Evolutionary conservation across 1,140 invertebrate species (phyloP), one percentile per base, ranked within the genome.

Genomic region (Drosophila tristis): DNA sequence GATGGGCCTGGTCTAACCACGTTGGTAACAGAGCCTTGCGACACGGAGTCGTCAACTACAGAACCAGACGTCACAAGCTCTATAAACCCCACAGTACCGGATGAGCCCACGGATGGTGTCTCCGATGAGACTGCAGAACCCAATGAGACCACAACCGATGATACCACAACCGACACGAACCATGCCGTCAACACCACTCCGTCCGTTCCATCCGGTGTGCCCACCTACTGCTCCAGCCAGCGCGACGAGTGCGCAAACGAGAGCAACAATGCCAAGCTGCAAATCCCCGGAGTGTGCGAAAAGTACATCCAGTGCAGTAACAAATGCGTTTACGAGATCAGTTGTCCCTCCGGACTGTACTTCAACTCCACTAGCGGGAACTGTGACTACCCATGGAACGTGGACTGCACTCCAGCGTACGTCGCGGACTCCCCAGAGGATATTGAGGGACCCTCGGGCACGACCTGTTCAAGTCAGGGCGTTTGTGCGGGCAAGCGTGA

Each of bases 371-470:
- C 2, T 0, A 9, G 0, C 6, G 6, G 25, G 5, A 0, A 2
- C 4, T 87, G 84, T 31, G 60, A 87, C 7, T 42, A 60, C n/a
- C 48, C 56, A 6, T 54, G 48, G 53, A 44, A 60, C 8, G 84
- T 87, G 9, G 25, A 89, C 0, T 87, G 84, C 39, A 51, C 11
- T 1, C 25, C 29, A 2, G 4, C 6, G n/a, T 15, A 31, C n/a
- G 42, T 23, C 5, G 48, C 29, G 1, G 78, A 77, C 53, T 47
- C 23, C 4, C 4, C 8, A 0, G 67, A 44, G 2, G 74, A 82
- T 16, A 16, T 77, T 0, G 67, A 9, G 6, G 84, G 84, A 7
- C 84, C 84, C 7, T 87, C 84, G 26, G 84, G 84, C 15, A 77
- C 68, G 3, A 49, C 53, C 5, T 87, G 84, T 49, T 45, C 45